Conservation (phyloP, 2,113 vertebrate species). For the Glaucidium brasilianum region DNA sequence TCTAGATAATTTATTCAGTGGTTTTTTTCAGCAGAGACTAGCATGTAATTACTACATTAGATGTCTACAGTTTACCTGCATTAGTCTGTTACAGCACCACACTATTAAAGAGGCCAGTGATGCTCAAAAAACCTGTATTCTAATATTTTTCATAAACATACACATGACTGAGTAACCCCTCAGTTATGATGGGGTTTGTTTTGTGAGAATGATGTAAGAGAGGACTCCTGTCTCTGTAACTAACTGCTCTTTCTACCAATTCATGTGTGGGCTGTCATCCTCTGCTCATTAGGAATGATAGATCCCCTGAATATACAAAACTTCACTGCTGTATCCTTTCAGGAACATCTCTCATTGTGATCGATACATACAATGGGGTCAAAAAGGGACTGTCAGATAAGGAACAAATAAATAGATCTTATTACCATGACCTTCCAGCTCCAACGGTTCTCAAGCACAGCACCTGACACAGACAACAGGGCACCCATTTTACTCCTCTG, state of each 20-base stretch:
- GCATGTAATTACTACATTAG: neutral
- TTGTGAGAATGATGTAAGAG: neutral
- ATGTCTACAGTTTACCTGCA: neutral
- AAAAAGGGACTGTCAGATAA: neutral
- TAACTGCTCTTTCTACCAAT: neutral
- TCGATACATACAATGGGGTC: neutral
- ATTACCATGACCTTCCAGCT: neutral
- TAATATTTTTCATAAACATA: neutral
- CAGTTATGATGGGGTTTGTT: neutral
- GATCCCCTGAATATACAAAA: neutral
- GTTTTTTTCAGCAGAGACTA: neutral
- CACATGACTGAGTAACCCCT: neutral
- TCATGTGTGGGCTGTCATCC: neutral
- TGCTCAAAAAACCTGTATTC: neutral
- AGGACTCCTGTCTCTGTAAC: neutral
- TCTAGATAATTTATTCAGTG: neutral
- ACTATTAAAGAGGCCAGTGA: neutral
- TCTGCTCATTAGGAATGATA: neutral
- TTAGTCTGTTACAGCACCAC: neutral
- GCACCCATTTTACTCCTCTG: neutral
- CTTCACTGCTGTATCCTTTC: rapidly evolving
- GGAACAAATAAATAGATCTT: neutral
- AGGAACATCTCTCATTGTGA: neutral
- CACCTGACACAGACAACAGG: neutral
- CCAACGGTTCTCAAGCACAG: neutral